Evolutionary conservation across 2,797 vertebrate species (phyloP).

Genomic region (Fistularia tabacaria): DNA sequence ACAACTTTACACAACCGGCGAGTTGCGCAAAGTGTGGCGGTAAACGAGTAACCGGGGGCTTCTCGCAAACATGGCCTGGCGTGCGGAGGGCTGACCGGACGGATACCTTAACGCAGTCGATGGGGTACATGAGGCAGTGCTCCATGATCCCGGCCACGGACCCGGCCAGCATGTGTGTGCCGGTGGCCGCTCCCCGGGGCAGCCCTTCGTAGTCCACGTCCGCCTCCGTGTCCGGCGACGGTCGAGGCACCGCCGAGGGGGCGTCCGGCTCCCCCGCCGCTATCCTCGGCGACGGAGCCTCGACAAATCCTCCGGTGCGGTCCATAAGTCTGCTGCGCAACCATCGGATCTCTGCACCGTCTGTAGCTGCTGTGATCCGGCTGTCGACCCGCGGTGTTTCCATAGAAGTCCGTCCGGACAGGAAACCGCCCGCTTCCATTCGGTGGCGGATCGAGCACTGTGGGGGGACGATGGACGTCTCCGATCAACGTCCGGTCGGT

Average conservation of each 20-base stretch:
- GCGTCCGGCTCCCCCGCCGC: slow-evolving; percentile 76
- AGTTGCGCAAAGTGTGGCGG: too few species aligned
- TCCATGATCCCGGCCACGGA: slow-evolving; percentile 93
- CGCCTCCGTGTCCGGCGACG: slow-evolving; percentile 43
- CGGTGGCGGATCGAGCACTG: too few species aligned
- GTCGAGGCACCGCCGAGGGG: slow-evolving; percentile 58
- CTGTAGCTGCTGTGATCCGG: slow-evolving; percentile 62
- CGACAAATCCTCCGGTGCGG: slow-evolving; percentile 81
- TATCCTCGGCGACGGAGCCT: slow-evolving; percentile 75
- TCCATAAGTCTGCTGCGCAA: slow-evolving; percentile 75
- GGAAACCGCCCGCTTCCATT: slow-evolving; percentile 75
- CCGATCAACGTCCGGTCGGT: too few species aligned
- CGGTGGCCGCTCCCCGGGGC: slow-evolving; percentile 85
- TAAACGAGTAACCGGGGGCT: too few species aligned
- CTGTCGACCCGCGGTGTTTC: slow-evolving; percentile 67
- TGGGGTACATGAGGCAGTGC: slow-evolving; percentile 95
- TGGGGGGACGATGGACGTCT: too few species aligned
- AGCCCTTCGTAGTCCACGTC: slow-evolving; percentile 87
- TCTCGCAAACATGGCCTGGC: too few species aligned
- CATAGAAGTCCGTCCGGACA: slow-evolving; percentile 65
- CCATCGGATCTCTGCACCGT: slow-evolving; percentile 81
- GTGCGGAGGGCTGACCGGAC: slow-evolving; percentile 34
- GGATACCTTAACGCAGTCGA: slow-evolving; percentile 98
- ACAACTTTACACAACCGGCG: slow-evolving; percentile 7
- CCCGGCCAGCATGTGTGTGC: slow-evolving; percentile 93